Base-by-base conservation (phyloP, 2,888 invertebrate genomes). In the Ormyrus labotus region DNA sequence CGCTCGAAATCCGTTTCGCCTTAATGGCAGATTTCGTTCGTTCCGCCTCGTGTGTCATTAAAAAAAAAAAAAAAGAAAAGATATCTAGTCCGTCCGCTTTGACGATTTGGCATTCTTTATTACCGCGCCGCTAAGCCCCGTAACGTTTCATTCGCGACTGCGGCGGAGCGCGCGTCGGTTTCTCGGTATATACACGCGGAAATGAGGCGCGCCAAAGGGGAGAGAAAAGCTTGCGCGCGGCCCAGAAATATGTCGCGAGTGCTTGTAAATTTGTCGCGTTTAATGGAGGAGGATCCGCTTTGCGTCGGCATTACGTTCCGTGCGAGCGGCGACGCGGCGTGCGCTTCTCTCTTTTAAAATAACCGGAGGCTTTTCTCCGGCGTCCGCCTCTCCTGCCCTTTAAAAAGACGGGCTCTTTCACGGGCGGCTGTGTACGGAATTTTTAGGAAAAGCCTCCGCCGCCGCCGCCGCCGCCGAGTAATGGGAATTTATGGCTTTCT, bases 191-290 rank as follows among this genome's bases (percentile, higher is more conserved):
- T 13, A 6, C n/a, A 57, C 10, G 34, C 57, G 5, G 53, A 11
- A 11, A 11, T 57, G 9, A 10, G 53, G 9, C 60, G 6, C 7
- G 60, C 60, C 60, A 45, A 63, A 63, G 0, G 47, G 63, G 47
- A 9, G 9, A 13, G 34, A 45, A 19, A 65, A 65, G 65, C 48
- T 50, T 19, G 7, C 13, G 76, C 7, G 13, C 60, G 53, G 34
- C 61, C 51, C 53, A 67, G 51, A 73, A 76, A 75, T 71, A 79
- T 72, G 70, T 79, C 80, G 68, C 64, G 69, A 50, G 50, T 50
- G 72, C 75, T 82, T 83, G 83, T 84, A 84, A 85, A 85, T 85
- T 84, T 85, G 85, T 84, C 85, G 83, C 81, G 78, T 83, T 84
- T 85, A 85, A 85, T 84, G 84, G 83, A 75, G 84, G 83, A 75